Evolutionary conservation across 2,797 vertebrate species (phyloP).

Genomic region (Poecilia picta): DNA sequence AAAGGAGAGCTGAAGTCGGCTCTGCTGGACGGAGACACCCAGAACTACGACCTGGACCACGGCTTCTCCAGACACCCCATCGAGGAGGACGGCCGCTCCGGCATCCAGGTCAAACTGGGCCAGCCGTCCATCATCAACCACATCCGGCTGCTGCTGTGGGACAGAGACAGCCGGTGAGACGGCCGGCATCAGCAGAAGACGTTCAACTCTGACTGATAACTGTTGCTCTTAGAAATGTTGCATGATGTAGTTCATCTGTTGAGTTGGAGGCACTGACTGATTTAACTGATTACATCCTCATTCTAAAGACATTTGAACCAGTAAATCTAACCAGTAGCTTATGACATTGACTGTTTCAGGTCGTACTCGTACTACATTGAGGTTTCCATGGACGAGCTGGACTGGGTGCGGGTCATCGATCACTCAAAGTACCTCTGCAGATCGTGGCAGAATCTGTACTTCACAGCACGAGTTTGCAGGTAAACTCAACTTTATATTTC

Average conservation of each 20-base stretch:
- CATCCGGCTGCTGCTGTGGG: constrained; percentile 93
- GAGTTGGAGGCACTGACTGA: not conserved
- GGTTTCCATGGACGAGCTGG: constrained; percentile 98
- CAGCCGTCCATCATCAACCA: constrained; percentile 96
- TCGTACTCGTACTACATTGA: constrained; percentile 99
- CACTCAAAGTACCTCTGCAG: constrained; percentile 95
- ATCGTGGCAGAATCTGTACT: constrained; percentile 97
- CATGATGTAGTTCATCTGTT: not conserved
- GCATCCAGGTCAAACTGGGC: constrained; percentile 94
- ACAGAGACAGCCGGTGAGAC: constrained; percentile 91
- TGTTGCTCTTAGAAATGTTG: not conserved
- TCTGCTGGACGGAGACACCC: constrained; percentile 95
- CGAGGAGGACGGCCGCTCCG: constrained; percentile 92
- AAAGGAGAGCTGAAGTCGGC: constrained; percentile 97
- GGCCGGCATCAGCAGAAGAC: not conserved
- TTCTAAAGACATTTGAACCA: not conserved
- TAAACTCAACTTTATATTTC: constrained; percentile 42
- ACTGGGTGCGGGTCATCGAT: constrained; percentile 96
- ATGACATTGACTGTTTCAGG: constrained; percentile 61
- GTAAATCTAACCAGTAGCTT: not conserved
- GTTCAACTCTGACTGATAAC: not conserved
- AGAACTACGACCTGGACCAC: constrained; percentile 98
- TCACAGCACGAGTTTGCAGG: constrained; percentile 95
- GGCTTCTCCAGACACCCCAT: constrained; percentile 98
- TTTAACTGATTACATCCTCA: not conserved